Conservation (phyloP, 1,140 invertebrate genomes). For the Trichonephila clavipes region DNA sequence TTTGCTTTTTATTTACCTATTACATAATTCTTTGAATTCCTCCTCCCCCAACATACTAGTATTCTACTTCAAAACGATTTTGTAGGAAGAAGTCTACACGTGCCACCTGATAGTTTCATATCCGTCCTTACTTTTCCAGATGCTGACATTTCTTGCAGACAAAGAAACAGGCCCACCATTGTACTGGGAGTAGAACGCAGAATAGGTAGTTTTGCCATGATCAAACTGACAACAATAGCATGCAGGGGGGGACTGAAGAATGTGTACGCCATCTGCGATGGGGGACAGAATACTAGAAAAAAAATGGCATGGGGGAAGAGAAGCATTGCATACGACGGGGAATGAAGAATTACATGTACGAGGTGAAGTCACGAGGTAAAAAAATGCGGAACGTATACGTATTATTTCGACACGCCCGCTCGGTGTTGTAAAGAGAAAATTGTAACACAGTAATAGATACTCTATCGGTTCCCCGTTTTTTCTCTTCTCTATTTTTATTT, state of each 20-base stretch:
- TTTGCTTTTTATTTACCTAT: too few species aligned
- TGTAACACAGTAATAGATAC: background rate
- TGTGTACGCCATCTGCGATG: constrained; percentile 17
- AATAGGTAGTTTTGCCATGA: constrained; percentile 5
- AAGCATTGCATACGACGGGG: background rate
- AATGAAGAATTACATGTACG: background rate
- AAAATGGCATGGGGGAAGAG: background rate
- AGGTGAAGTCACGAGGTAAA: background rate
- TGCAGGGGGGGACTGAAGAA: background rate
- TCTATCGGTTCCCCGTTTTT: background rate
- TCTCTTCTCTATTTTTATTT: too few species aligned
- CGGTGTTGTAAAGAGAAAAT: background rate
- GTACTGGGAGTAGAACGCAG: background rate
- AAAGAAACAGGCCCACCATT: background rate
- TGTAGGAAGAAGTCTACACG: background rate
- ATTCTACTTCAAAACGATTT: too few species aligned
- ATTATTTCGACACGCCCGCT: background rate
- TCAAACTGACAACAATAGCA: background rate
- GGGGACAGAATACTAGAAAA: background rate
- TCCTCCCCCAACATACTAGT: too few species aligned
- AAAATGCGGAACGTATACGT: background rate
- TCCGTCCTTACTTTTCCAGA: constrained; percentile 5
- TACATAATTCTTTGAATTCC: too few species aligned
- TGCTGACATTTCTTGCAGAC: constrained; percentile 22
- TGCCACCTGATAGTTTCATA: background rate